Base-by-base conservation (phyloP, 2,113 vertebrate species). In the Triplophysa dalaica region DNA sequence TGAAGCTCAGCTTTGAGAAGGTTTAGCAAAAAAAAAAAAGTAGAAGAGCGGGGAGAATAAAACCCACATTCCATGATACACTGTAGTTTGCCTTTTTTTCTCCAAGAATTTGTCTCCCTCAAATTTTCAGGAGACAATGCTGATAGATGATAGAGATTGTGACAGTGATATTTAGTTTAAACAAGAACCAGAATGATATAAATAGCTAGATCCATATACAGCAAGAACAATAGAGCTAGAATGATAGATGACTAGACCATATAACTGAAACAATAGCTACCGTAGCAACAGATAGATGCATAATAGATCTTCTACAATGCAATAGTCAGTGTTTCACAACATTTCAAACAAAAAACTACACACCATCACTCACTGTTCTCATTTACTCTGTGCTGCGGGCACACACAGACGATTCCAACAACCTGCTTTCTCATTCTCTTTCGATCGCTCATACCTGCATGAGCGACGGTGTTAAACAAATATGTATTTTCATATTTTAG, bases 401-500 rank as follows among this genome's bases (percentile, higher is more conserved):
- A 5, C 60, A 13, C 60, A 29, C 5, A n/a, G n/a, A 38, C 6
- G 33, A 64, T 29, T 52, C 26, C 33, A 11, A 2, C 45, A 16
- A 38, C 11, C 29, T 14, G 3, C 24, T 17, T 22, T 43, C 19
- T 65, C 62, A 33, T 50, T 43, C 70, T 61, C 56, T 41, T 1
- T 60, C 54, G 8, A 1, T 76, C 45, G 19, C 22, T 48, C 12
- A 2, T 14, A 21, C 61, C 43, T 65, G 61, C 45, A 76, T 16
- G 74, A 76, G 16, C 21, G 74, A 14, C 74, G 0, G 38, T 48
- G 72, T 75, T 62, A 63, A 75, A 63, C 58, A 75, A 77, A 77
- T 77, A 77, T 77, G 65, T 77, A 65, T 65, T 65, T 65, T 65
- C 74, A 65, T 77, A 54, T 38, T 77, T 65, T 54, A 77, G 62